These are phyloP conservation scores for Dolichoris vasculosae DNA, from an alignment of 1,140 invertebrate species.

Conservation along the genomic window DNA sequence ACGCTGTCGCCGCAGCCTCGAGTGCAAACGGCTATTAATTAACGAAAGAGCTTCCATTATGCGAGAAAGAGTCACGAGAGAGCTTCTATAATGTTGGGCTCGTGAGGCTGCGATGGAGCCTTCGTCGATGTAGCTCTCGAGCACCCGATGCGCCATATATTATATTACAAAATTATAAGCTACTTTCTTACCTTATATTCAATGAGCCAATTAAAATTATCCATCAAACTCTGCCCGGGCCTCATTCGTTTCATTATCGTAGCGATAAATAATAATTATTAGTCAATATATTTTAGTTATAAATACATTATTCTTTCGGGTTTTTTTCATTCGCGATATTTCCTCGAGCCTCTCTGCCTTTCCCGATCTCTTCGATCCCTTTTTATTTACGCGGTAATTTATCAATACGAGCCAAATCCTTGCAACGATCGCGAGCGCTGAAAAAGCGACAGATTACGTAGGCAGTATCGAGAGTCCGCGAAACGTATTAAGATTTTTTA, in stretches of 20 bases:
- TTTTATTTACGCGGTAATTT: no score
- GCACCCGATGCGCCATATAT: not conserved
- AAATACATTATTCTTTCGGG: not conserved
- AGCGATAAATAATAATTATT: not conserved
- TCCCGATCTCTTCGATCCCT: no score
- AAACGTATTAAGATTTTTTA: not conserved
- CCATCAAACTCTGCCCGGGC: slow-evolving; percentile 24
- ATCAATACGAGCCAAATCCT: no score
- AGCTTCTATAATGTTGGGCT: slow-evolving; percentile 34
- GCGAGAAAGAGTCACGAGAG: slow-evolving; percentile 44
- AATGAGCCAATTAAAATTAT: slow-evolving; percentile 53
- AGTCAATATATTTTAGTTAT: not conserved
- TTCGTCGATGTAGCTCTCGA: not conserved
- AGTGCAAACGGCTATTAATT: slow-evolving; percentile 51
- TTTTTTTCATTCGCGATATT: not conserved
- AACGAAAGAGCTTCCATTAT: slow-evolving; percentile 44
- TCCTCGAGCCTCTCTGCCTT: not conserved
- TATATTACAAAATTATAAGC: slow-evolving; percentile 45
- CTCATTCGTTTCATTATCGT: slow-evolving; percentile 17
- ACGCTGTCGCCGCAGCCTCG: not conserved
- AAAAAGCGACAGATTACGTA: not conserved
- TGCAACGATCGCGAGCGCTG: no score
- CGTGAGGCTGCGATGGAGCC: slow-evolving; percentile 21
- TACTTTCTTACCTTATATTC: slow-evolving; percentile 33
- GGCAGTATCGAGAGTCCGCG: no score